Percentiles rank a stretch among this genome's conserved stretches.
These are phyloP conservation scores for Campylomormyrus numenius DNA, from an alignment of 2,113 vertebrate genomes.

Conservation along the genomic window DNA sequence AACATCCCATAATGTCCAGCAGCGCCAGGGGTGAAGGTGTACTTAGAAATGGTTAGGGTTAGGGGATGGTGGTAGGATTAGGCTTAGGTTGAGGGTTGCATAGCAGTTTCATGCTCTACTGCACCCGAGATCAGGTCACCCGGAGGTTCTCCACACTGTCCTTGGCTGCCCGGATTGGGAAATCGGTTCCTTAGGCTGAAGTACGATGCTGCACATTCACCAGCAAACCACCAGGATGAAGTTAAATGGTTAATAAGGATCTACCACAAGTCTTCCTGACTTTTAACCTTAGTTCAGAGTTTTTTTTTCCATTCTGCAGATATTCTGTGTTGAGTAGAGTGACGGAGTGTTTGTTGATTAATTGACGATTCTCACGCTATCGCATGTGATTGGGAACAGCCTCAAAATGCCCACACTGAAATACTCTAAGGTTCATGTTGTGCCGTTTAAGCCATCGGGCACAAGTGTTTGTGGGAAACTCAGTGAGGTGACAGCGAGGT, in stretches of 20 bases:
- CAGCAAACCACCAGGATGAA: not conserved
- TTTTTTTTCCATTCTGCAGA: not conserved
- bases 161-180: not conserved
- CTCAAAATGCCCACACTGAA: not conserved
- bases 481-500: not conserved
- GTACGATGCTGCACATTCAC: not conserved
- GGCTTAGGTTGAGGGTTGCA: not conserved
- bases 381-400: not conserved
- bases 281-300: not conserved
- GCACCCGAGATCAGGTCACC: not conserved
- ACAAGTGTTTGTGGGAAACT: not conserved
- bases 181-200: not conserved
- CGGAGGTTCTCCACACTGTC: not conserved
- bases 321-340: not conserved
- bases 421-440: not conserved
- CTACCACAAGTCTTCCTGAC: not conserved
- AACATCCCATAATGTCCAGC: not conserved
- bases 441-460: not conserved
- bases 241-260: not conserved
- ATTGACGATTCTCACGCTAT: not conserved
- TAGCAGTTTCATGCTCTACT: not conserved
- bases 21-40: not conserved
- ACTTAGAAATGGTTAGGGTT: not conserved
- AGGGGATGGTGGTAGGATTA: not conserved
- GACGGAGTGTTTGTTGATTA: not conserved